A percentile compares a stretch with the other conserved stretches of the same genome.
phyloP scores from a whole-genome alignment of 1,140 invertebrate species.

The Papilio polytes region DNA sequence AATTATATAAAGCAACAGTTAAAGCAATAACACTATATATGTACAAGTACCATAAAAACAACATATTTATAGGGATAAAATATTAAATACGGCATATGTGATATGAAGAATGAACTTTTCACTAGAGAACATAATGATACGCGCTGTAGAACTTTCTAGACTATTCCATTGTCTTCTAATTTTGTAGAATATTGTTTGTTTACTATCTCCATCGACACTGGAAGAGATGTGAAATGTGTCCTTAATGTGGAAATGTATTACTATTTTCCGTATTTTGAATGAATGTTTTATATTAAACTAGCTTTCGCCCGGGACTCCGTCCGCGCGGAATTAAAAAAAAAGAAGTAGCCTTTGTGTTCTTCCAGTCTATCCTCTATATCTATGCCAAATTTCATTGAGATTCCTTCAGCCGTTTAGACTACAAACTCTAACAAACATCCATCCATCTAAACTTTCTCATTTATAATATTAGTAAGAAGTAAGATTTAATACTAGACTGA shows the following conservation, averaged over 20 bases:
- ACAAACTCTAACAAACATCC: too few species aligned
- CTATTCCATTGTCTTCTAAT: slow-evolving; percentile 46
- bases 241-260: slow-evolving; percentile 30
- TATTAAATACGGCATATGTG: slow-evolving; percentile 15
- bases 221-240: slow-evolving; percentile 38
- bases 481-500: too few species aligned
- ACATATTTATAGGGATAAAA: slow-evolving; percentile 17
- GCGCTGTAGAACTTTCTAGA: slow-evolving; percentile 36
- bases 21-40: background rate
- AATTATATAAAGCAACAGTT: slow-evolving; percentile 12
- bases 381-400: too few species aligned
- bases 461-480: too few species aligned
- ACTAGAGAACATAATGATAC: slow-evolving; percentile 36
- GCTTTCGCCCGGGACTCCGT: too few species aligned
- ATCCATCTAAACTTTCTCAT: too few species aligned
- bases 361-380: too few species aligned
- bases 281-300: too few species aligned
- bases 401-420: too few species aligned
- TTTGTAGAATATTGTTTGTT: slow-evolving; percentile 34
- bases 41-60: background rate
- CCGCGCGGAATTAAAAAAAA: too few species aligned
- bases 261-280: background rate
- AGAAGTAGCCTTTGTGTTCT: too few species aligned
- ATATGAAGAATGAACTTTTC: slow-evolving; percentile 43
- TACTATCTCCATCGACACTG: slow-evolving; percentile 36